Evolutionary conservation across 1,140 invertebrate species (phyloP).

Genomic region (Drosophila jambulina): DNA sequence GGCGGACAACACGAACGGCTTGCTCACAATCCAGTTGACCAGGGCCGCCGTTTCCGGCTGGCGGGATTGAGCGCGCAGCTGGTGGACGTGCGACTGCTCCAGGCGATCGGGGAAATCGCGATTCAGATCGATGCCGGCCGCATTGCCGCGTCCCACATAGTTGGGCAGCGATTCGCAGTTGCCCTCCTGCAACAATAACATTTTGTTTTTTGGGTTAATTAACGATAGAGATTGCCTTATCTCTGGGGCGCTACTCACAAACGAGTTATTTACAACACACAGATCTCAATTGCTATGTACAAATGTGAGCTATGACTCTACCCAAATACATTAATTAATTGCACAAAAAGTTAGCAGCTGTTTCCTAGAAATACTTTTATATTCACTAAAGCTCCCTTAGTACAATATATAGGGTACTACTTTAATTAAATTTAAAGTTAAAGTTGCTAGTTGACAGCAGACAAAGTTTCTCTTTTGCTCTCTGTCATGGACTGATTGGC

Average conservation of each 20-base stretch:
- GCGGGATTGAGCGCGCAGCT: slow-evolving; percentile 85
- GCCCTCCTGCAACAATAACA: slow-evolving; percentile 89
- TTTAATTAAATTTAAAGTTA: not conserved
- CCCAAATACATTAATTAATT: not conserved
- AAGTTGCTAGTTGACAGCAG: not conserved
- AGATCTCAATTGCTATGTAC: not conserved
- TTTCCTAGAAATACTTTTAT: not conserved
- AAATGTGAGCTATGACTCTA: not conserved
- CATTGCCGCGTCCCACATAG: slow-evolving; percentile 91
- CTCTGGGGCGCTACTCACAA: not conserved
- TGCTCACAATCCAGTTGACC: slow-evolving; percentile 94
- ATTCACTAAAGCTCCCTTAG: not conserved
- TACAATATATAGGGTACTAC: not conserved
- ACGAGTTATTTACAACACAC: not conserved
- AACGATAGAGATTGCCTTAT: not conserved
- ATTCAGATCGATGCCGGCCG: slow-evolving; percentile 92
- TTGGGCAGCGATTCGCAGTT: slow-evolving; percentile 89
- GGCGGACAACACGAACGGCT: slow-evolving; percentile 95
- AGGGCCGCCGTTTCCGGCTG: slow-evolving; percentile 97
- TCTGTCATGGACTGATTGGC: slow-evolving; percentile 36
- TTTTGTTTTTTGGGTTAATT: not conserved
- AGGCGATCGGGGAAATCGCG: slow-evolving; percentile 95
- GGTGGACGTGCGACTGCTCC: slow-evolving; percentile 84
- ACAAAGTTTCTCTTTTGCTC: slow-evolving; percentile 29
- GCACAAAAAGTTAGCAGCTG: not conserved